A percentile compares a stretch with the other conserved stretches of the same genome.
phyloP scores from a whole-genome alignment of 2,113 vertebrate species.

The Macaca mulatta region DNA sequence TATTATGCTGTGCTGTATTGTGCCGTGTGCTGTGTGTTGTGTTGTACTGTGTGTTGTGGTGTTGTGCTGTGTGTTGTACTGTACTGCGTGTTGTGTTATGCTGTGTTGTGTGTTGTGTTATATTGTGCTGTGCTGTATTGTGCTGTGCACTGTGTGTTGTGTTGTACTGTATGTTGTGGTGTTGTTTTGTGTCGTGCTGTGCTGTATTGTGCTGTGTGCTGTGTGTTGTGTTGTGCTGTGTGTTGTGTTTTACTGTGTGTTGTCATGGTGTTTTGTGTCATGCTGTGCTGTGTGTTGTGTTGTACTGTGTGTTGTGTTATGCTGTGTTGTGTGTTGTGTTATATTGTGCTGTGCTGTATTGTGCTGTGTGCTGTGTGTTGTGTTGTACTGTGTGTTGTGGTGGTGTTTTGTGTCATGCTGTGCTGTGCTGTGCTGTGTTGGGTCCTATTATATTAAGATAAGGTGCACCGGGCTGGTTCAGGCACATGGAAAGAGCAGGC shows the following conservation, averaged over 20 bases:
- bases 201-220: no score
- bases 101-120: no score
- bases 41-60: no score
- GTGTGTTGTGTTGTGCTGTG: no score
- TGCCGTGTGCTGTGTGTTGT: no score
- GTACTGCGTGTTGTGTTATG: neutral
- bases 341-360: neutral
- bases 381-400: neutral
- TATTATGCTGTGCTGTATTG: neutral
- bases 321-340: no score
- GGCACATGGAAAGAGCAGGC: neutral
- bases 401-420: no score
- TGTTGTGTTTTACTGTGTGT: neutral
- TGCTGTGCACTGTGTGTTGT: no score
- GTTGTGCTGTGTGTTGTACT: neutral
- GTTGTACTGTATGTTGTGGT: no score
- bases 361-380: neutral
- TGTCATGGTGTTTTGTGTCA: neutral
- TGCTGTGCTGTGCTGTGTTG: no score
- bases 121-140: neutral
- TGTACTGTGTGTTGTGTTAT: rapidly evolving
- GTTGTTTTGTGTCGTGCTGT: no score
- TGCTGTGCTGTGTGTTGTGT: no score
- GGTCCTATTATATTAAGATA: neutral
- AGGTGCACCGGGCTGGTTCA: neutral